Conservation (phyloP, 1,140 invertebrate genomes). For the Stegodyphus mimosarum region DNA sequence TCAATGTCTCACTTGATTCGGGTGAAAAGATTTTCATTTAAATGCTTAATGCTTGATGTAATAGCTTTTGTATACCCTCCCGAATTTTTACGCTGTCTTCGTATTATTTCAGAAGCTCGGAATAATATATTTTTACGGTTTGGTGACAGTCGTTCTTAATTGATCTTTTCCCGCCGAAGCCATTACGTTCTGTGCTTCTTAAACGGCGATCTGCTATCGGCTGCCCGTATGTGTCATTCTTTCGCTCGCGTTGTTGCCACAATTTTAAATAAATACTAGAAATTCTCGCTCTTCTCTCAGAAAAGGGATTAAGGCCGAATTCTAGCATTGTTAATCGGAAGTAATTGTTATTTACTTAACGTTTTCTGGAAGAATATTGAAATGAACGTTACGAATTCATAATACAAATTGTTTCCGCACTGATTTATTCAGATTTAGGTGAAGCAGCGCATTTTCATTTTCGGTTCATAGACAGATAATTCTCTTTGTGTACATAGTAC, state of each 20-base stretch:
- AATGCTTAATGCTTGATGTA: conserved; percentile 51
- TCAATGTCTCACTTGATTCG: conserved; percentile 21
- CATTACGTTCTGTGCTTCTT: conserved; percentile 12
- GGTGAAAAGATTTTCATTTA: conserved; percentile 59
- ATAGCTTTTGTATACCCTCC: conserved; percentile 34
- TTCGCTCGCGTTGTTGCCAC: conserved; percentile 50
- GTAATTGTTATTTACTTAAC: conserved; percentile 53
- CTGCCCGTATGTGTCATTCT: conserved; percentile 41
- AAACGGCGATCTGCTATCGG: conserved; percentile 9
- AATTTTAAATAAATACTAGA: conserved; percentile 52
- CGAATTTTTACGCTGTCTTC: conserved; percentile 17
- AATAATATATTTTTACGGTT: conserved; percentile 43
- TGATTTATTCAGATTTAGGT: no score
- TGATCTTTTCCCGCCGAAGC: conserved; percentile 34
- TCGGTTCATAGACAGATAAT: no score
- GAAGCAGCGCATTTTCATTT: no score
- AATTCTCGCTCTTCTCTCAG: background rate
- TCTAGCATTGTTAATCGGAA: conserved; percentile 50
- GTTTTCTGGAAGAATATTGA: background rate
- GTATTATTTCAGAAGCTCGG: conserved; percentile 35
- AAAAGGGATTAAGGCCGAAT: conserved; percentile 42
- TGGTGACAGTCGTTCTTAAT: conserved; percentile 15
- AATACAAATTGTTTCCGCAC: no score
- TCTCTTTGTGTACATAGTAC: no score
- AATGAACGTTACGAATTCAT: no score